Evolutionary conservation across 2,113 vertebrate species (phyloP).

Genomic region (Calidris pygmaea): DNA sequence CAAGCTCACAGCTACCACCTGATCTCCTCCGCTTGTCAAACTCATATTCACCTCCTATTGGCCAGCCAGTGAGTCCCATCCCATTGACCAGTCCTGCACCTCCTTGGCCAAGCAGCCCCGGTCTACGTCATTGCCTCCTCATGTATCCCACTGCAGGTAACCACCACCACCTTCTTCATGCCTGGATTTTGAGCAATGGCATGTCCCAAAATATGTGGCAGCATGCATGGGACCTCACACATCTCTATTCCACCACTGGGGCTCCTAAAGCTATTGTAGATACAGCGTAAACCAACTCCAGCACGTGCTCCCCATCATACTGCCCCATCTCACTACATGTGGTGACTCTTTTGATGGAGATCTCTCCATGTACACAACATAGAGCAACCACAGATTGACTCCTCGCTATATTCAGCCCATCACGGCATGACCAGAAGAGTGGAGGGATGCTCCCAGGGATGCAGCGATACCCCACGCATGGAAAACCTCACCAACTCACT

Average conservation of each 20-base stretch:
- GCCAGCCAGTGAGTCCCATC: rapidly evolving
- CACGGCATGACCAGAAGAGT: rapidly evolving
- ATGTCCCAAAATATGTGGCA: rapidly evolving
- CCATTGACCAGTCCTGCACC: neutral
- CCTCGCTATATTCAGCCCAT: rapidly evolving
- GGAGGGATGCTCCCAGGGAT: neutral
- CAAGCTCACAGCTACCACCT: neutral
- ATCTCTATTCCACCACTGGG: rapidly evolving
- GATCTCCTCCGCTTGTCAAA: neutral
- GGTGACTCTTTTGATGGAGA: neutral
- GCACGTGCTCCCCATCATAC: rapidly evolving
- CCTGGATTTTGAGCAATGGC: neutral
- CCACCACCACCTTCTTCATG: rapidly evolving
- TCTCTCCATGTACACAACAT: rapidly evolving
- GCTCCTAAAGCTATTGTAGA: neutral
- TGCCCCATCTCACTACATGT: rapidly evolving
- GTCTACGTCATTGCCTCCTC: neutral
- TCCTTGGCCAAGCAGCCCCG: neutral
- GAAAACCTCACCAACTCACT: rapidly evolving
- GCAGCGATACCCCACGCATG: rapidly evolving
- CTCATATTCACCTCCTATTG: neutral
- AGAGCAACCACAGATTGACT: neutral
- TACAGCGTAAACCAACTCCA: neutral
- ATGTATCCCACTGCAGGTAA: rapidly evolving
- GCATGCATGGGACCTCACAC: rapidly evolving